Evolutionary conservation across 2,113 vertebrate genomes (phyloP).

Genomic region (Mesoclemmys tuberculata): DNA sequence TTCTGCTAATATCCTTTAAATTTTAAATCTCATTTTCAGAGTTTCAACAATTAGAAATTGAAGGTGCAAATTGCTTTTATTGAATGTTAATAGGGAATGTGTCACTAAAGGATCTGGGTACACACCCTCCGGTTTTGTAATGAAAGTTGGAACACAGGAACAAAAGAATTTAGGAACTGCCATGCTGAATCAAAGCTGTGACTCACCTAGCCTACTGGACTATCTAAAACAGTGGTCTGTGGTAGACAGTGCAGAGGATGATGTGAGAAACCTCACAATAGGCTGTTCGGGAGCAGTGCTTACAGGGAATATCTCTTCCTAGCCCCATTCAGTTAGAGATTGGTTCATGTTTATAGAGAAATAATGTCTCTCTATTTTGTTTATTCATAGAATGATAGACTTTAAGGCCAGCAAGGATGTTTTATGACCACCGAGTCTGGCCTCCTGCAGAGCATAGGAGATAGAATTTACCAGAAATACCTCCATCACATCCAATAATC

Average conservation of each 20-base stretch:
- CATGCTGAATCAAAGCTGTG: accelerated
- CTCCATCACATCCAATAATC: background rate
- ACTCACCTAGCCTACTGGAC: accelerated
- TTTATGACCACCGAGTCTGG: background rate
- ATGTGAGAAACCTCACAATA: accelerated
- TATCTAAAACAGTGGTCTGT: background rate
- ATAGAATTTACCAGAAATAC: background rate
- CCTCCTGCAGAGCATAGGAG: accelerated
- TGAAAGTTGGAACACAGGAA: background rate
- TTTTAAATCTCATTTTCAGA: background rate
- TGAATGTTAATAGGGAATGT: background rate
- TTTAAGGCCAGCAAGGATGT: background rate
- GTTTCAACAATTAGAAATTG: background rate
- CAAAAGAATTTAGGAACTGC: background rate
- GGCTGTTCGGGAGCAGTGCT: accelerated
- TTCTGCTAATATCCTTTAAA: background rate
- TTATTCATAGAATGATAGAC: background rate
- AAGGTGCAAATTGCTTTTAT: background rate
- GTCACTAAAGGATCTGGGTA: background rate
- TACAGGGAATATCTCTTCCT: background rate
- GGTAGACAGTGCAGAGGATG: accelerated
- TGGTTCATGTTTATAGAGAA: background rate
- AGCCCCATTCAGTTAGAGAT: background rate
- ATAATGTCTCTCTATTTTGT: background rate
- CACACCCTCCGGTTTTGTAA: background rate